Evolutionary conservation across 2,888 invertebrate genomes (phyloP), one percentile per base, ranked within the genome.

Genomic region (Papilio demoleus): DNA sequence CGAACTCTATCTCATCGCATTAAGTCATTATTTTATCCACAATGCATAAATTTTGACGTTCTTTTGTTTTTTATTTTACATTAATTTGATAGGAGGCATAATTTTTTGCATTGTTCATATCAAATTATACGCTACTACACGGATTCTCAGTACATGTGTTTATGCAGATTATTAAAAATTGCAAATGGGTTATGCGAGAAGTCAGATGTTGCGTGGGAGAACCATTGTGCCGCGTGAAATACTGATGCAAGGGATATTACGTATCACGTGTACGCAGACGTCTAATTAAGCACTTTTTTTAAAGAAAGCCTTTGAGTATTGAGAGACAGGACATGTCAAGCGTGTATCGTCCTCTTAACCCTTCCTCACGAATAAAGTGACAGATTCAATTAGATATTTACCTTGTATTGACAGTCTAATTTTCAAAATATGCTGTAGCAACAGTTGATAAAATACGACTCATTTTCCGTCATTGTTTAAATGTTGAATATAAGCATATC

Each of bases 181-280:
- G 84, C 83, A 79, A 86, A 68, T 68, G 68, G 38, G 47, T 34
- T 50, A 64, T 84, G 83, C 80, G 82, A 81, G 79, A 78, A 80
- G 78, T 78, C 90, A 92, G 90, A 89, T 91, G 76, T 71, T 79
- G 90, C 87, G 92, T 92, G 89, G 92, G 92, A 77, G 88, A 80
- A 72, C 88, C 86, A 90, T 91, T 92, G 91, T 90, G 79, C 85
- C 86, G 79, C 75, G 78, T 80, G 78, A 81, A 85, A 84, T 81
- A 83, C 81, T 85, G 84, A 79, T 79, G 79, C 78, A 78, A 75
- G 78, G 77, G 80, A 81, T 82, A 84, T 86, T 85, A 66, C 83
- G 82, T 81, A 81, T 81, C 77, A 82, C 80, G 79, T 76, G 77
- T 77, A 36, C 11, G 60, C 71, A 71, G 68, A 72, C 68, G 61